These are phyloP conservation scores for Phalacrocorax pelagicus DNA, from an alignment of 2,113 vertebrate species.

Conservation along the genomic window DNA sequence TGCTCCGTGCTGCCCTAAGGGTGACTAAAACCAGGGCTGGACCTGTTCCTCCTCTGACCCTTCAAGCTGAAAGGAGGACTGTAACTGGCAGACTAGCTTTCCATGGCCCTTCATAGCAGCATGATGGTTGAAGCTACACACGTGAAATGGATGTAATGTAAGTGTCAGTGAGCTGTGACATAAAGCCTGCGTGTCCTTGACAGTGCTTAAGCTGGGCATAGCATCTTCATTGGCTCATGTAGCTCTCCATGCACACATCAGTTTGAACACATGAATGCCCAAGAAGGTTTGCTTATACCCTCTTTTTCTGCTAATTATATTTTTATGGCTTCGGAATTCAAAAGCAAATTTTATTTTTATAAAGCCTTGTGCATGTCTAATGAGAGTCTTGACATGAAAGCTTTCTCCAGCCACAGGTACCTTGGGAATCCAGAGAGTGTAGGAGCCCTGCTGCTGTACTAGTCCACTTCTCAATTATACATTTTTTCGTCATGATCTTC, in stretches of 20 bases:
- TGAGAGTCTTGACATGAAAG: background rate
- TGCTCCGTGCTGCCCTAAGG: background rate
- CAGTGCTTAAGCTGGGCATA: background rate
- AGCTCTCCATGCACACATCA: background rate
- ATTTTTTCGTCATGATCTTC: background rate
- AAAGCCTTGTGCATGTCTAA: background rate
- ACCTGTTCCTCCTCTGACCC: background rate
- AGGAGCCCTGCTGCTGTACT: background rate
- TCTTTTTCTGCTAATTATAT: conserved; percentile 12
- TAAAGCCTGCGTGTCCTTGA: background rate
- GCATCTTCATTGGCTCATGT: background rate
- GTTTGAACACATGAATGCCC: background rate
- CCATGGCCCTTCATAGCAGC: accelerated
- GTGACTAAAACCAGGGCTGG: background rate
- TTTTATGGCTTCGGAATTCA: conserved; percentile 13
- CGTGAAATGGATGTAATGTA: background rate
- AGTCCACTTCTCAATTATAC: background rate
- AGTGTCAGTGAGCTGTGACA: background rate
- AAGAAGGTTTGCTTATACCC: background rate
- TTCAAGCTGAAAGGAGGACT: background rate
- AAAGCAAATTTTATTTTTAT: background rate
- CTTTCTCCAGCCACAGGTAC: background rate
- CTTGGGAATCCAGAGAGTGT: background rate
- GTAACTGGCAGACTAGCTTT: accelerated
- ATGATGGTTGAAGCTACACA: accelerated